Evolutionary conservation across 2,888 invertebrate species (phyloP), one percentile per base, ranked within the genome.

Genomic region (Cephus nigrinus): DNA sequence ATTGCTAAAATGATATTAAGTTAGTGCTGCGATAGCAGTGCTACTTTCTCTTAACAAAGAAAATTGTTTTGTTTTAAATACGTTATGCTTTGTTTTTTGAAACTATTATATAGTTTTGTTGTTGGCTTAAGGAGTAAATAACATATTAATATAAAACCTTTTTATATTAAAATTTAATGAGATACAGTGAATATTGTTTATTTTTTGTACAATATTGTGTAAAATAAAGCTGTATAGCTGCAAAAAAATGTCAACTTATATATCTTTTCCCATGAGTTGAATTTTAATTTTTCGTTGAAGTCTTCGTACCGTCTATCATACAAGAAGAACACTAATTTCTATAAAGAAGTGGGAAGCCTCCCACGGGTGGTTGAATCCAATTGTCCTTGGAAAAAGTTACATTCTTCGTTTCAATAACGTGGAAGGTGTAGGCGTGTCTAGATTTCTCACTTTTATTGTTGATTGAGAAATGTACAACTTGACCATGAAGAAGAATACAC

Each of bases 351-450:
- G 94, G 92, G 90, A 97, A 97, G 0, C 95, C 95, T 80, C 94
- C 94, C 73, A 93, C 91, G 0, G 96, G 94, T 77, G 95, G 95
- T 90, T 97, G 97, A 1, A 97, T 92, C 98, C 98, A 99, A 90
- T 98, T 99, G 11, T 96, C 94, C 71, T 94, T 91, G 0, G 97
- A 95, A 92, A 96, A 99, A 77, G 93, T 92, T 40, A 96, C 95
- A 79, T 95, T 92, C 31, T 95, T 92, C 81, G 94, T 94, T 91
- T 99, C 99, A 78, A 97, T 94, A 0, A 98, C 94, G 91, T 99
- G 99, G 92, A 99, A 98, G 11, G 98, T 98, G 92, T 99, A 99
- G 1, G 97, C 98, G 87, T 98, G 97, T 55, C 99, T 94, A n/a
- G 97, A 96, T 82, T 94, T 94, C 3, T 93, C 90, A 0, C 98